Percentiles rank a stretch among this genome's conserved stretches.
phyloP scores from a whole-genome alignment of 2,888 invertebrate species.

The Poecilus cupreus region DNA sequence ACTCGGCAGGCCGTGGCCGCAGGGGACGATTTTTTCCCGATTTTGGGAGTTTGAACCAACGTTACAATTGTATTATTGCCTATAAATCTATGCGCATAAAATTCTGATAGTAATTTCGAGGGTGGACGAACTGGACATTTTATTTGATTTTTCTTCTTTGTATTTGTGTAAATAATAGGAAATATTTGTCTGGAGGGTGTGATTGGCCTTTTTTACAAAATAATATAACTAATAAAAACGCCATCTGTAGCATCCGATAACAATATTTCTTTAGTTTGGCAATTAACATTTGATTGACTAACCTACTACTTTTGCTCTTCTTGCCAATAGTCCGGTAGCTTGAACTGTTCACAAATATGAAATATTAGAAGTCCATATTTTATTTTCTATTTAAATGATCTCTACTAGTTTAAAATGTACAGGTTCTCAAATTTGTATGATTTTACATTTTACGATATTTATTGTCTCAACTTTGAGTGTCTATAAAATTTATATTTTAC shows the following conservation, averaged over 20 bases:
- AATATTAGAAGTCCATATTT: too few relatives aligned
- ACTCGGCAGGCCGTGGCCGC: background rate
- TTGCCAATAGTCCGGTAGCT: too few relatives aligned
- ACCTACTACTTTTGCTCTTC: too few relatives aligned
- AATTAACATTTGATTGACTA: too few relatives aligned
- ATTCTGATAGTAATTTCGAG: slow-evolving; percentile 36
- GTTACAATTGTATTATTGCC: slow-evolving; percentile 52
- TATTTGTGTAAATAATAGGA: slow-evolving; percentile 32
- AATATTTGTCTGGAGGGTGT: slow-evolving; percentile 26
- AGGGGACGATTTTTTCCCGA: slow-evolving; percentile 45
- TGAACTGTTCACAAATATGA: too few relatives aligned
- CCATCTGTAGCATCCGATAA: background rate
- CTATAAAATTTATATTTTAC: too few relatives aligned
- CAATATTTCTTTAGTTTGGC: too few relatives aligned
- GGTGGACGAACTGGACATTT: slow-evolving; percentile 16
- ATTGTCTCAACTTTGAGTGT: too few relatives aligned
- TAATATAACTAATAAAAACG: slow-evolving; percentile 30
- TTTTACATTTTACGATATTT: too few relatives aligned
- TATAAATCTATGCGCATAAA: slow-evolving; percentile 48
- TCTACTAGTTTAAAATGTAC: too few relatives aligned
- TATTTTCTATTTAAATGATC: too few relatives aligned
- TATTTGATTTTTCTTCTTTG: slow-evolving; percentile 41
- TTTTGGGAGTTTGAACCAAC: slow-evolving; percentile 37
- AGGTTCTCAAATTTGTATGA: too few relatives aligned
- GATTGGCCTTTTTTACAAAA: slow-evolving; percentile 4